A percentile compares a stretch with the other conserved stretches of the same genome.
phyloP scores from a whole-genome alignment of 92 coral and sea anemone genomes.

The Phenganax subtilis region DNA sequence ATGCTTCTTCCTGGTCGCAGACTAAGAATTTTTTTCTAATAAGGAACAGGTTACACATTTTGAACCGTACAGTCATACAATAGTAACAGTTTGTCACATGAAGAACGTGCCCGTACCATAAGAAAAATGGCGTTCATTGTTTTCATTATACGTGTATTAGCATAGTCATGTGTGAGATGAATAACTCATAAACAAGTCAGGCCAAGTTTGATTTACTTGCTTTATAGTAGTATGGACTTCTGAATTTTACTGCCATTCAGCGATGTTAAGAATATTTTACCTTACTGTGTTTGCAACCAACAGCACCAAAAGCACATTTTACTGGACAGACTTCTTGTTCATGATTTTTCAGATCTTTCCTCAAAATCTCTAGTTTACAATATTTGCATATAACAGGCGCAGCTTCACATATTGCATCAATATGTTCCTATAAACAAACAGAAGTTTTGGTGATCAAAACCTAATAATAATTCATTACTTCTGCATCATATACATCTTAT shows the following conservation, averaged over 20 bases:
- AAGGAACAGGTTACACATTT: too few species aligned
- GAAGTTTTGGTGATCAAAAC: not conserved
- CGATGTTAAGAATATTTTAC: not conserved
- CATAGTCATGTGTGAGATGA: too few species aligned
- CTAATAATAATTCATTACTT: not conserved
- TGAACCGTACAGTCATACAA: too few species aligned
- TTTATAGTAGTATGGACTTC: not conserved
- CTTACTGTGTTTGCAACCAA: not conserved
- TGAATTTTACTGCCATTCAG: not conserved
- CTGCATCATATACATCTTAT: not conserved
- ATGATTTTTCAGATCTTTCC: not conserved
- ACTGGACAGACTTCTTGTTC: not conserved
- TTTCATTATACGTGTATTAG: too few species aligned
- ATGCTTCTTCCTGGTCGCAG: too few species aligned
- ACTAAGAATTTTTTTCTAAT: too few species aligned
- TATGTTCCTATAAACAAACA: not conserved
- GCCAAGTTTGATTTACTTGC: not conserved
- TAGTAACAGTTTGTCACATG: too few species aligned
- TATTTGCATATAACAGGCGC: constrained; percentile 21
- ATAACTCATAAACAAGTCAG: too few species aligned
- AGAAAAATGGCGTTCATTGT: too few species aligned
- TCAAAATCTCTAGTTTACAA: not conserved
- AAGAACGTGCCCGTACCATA: too few species aligned
- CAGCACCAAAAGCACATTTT: not conserved
- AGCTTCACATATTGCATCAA: not conserved